Conservation (phyloP, 1,140 invertebrate species). For the Globodera ellingtonae region DNA sequence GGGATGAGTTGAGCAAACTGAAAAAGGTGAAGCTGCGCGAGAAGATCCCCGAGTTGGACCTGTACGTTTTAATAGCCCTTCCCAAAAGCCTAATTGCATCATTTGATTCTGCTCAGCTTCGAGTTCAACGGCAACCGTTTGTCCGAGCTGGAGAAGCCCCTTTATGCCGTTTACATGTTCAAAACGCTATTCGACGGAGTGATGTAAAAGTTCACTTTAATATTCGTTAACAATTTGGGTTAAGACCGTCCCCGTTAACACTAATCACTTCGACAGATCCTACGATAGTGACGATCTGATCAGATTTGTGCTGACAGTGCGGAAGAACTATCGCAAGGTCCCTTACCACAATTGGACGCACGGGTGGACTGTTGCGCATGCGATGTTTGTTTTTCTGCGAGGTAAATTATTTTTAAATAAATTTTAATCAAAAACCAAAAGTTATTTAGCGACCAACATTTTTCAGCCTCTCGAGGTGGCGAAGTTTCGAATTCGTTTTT, state of each 20-base stretch:
- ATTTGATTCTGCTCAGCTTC: constrained; percentile 67
- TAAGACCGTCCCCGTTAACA: background rate
- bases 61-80: constrained; percentile 58
- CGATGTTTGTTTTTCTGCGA: constrained; percentile 79
- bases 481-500: background rate
- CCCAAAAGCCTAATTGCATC: constrained; percentile 18
- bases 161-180: constrained; percentile 78
- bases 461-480: constrained; percentile 67
- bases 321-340: constrained; percentile 80
- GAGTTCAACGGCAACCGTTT: constrained; percentile 76
- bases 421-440: background rate
- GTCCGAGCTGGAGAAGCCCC: constrained; percentile 74
- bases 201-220: constrained; percentile 65
- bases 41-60: constrained; percentile 64
- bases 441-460: constrained; percentile 57
- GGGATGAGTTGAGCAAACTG: constrained; percentile 73
- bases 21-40: constrained; percentile 64
- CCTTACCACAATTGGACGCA: constrained; percentile 81
- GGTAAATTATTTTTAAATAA: too few species aligned
- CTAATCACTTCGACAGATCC: constrained; percentile 51
- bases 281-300: constrained; percentile 71
- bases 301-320: constrained; percentile 78
- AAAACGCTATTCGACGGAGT: constrained; percentile 74
- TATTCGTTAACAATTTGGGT: too few species aligned
- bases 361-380: constrained; percentile 81